Evolutionary conservation across 2,888 invertebrate species (phyloP).

Genomic region (Aphodius granarius): DNA sequence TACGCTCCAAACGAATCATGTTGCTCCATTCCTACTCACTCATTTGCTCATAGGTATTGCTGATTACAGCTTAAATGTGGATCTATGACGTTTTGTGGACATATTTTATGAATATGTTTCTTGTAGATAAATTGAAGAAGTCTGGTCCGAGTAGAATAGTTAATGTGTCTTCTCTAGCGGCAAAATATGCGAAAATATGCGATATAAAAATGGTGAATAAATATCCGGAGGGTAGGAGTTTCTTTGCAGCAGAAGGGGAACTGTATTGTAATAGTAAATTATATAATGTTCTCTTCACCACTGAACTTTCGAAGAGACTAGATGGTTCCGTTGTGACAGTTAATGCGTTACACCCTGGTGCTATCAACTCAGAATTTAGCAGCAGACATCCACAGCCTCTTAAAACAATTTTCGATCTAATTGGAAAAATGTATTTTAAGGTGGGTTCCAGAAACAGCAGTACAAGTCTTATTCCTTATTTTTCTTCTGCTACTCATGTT

Average conservation of each 20-base stretch:
- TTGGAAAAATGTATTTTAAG: constrained; percentile 1
- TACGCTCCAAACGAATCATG: constrained; percentile 49
- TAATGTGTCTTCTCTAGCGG: constrained; percentile 40
- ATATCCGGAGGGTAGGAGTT: neutral
- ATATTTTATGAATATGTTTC: no score
- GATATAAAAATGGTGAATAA: neutral
- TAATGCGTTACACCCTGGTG: constrained; percentile 43
- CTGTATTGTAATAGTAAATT: constrained; percentile 36
- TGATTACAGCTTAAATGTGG: no score
- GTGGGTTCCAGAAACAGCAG: neutral
- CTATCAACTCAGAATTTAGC: constrained; percentile 23
- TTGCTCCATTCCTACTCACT: constrained; percentile 60
- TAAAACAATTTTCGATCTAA: neutral
- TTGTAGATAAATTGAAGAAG: constrained; percentile 55
- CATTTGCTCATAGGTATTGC: constrained; percentile 62
- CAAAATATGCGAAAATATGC: constrained; percentile 20
- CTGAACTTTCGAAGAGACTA: constrained; percentile 36
- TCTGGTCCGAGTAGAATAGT: constrained; percentile 40
- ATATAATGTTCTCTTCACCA: constrained; percentile 39
- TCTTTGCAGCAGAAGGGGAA: neutral
- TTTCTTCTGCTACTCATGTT: constrained; percentile 40
- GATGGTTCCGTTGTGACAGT: constrained; percentile 35
- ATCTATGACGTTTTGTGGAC: no score
- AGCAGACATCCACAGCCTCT: neutral
- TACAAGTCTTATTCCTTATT: neutral